Conservation (phyloP, 1,140 invertebrate species). For the Solenopsis invicta region DNA sequence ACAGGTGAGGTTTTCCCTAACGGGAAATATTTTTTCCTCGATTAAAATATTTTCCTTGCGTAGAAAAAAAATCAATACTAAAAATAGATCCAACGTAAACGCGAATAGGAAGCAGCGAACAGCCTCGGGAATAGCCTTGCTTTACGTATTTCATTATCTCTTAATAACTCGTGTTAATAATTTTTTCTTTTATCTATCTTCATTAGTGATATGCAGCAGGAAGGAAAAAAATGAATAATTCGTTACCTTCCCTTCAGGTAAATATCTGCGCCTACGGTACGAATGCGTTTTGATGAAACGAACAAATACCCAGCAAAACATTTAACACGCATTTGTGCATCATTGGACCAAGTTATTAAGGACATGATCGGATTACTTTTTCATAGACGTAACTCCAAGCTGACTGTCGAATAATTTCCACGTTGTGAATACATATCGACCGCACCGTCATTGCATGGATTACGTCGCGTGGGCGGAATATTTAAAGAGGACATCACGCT, state of each 20-base stretch:
- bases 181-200: neutral
- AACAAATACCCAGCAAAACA: neutral
- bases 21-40: neutral
- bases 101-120: neutral
- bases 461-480: constrained; percentile 66
- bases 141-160: neutral
- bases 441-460: constrained; percentile 53
- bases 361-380: constrained; percentile 31
- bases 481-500: constrained; percentile 65
- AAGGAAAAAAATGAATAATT: neutral
- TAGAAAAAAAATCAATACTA: neutral
- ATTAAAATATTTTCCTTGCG: neutral
- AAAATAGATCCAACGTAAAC: neutral
- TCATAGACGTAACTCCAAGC: constrained; percentile 18
- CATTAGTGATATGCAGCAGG: neutral
- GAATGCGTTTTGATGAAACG: neutral
- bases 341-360: constrained; percentile 4
- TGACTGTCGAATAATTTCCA: constrained; percentile 53
- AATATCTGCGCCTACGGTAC: neutral
- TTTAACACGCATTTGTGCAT: constrained; percentile 18
- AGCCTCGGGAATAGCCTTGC: neutral
- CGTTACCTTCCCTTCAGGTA: neutral
- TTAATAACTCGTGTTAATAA: neutral
- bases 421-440: constrained; percentile 65
- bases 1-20: neutral